These are phyloP conservation scores for Trichoplusia ni DNA, from an alignment of 1,140 invertebrate species.

Conservation along the genomic window DNA sequence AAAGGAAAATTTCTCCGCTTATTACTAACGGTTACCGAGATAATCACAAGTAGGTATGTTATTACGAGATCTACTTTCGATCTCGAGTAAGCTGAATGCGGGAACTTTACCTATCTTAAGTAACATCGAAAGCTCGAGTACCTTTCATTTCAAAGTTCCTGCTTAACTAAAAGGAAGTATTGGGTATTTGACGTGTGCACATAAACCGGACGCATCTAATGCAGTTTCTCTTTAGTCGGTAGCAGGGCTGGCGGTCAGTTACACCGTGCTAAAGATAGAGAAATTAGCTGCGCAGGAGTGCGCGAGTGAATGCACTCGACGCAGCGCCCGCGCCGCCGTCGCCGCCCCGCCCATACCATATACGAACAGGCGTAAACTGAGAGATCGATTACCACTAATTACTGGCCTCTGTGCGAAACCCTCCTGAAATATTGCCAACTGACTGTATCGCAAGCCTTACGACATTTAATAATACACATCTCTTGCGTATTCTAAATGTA, in stretches of 20 bases:
- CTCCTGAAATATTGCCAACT: slow-evolving; percentile 52
- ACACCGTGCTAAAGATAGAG: slow-evolving; percentile 79
- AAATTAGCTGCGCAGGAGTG: slow-evolving; percentile 69
- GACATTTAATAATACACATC: slow-evolving; percentile 17
- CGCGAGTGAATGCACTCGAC: slow-evolving; percentile 66
- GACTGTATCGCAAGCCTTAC: background rate
- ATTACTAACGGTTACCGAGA: slow-evolving; percentile 36
- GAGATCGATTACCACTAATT: slow-evolving; percentile 79
- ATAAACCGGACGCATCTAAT: slow-evolving; percentile 72
- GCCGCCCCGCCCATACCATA: slow-evolving; percentile 61
- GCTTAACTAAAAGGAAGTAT: slow-evolving; percentile 53
- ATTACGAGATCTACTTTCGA: slow-evolving; percentile 54
- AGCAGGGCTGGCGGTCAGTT: slow-evolving; percentile 71
- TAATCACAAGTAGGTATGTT: slow-evolving; percentile 44
- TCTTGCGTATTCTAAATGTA: too few relatives aligned
- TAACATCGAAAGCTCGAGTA: background rate
- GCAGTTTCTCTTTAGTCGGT: slow-evolving; percentile 72
- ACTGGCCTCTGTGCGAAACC: slow-evolving; percentile 54
- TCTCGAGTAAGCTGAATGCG: slow-evolving; percentile 34
- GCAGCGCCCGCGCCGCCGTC: slow-evolving; percentile 28
- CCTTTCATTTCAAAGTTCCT: slow-evolving; percentile 3
- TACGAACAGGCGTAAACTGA: slow-evolving; percentile 61
- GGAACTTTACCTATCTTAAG: slow-evolving; percentile 32
- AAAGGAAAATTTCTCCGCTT: slow-evolving; percentile 47
- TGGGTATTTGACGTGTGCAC: slow-evolving; percentile 53